Evolutionary conservation across 2,797 vertebrate genomes (phyloP), one percentile per base, ranked within the genome.

Genomic region (Odontamblyopus lacepedii): DNA sequence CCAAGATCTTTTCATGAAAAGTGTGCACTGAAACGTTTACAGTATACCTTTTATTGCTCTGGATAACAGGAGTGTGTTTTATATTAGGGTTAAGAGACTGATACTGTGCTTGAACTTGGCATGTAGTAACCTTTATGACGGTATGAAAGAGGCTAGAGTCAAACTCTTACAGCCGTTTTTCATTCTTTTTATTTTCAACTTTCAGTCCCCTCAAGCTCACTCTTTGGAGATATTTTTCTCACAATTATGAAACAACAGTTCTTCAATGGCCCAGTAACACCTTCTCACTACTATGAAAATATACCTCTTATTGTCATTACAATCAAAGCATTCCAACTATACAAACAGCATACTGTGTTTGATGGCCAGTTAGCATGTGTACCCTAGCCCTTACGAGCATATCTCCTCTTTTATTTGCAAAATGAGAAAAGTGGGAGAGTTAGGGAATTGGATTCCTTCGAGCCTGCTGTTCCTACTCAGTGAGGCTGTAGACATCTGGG

Each of bases 401-500:
- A 88, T 87, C 78, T 84, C 78, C 83, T 83, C 80, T 90, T 91
- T 92, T 90, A 92, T 91, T 89, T 87, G 89, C 88, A 88, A 91
- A 90, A 89, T 84, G 89, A 91, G 89, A 87, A 89, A 89, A 85
- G 88, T 88, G 79, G 83, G 83, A 90, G 91, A 91, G 83, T 89
- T 91, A 69, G 89, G 91, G 84, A 92, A 89, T 91, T 93, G 95
- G 96, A 97, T 96, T 95, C 95, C 95, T 96, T 95, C 91, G 85
- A 95, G 95, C 95, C 96, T 95, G 95, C 90, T 92, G 93, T 93
- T 95, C 90, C 88, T 90, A 92, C 93, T 92, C 92, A 92, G 94
- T 89, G 84, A 85, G 85, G 91, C 90, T 87, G 95, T 94, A 98
- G 97, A 98, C 97, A 96, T 95, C 95, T 97, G 96, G 97, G 96